These are phyloP conservation scores for Rhynchotus rufescens DNA, from an alignment of 2,797 vertebrate genomes.

Conservation along the genomic window DNA sequence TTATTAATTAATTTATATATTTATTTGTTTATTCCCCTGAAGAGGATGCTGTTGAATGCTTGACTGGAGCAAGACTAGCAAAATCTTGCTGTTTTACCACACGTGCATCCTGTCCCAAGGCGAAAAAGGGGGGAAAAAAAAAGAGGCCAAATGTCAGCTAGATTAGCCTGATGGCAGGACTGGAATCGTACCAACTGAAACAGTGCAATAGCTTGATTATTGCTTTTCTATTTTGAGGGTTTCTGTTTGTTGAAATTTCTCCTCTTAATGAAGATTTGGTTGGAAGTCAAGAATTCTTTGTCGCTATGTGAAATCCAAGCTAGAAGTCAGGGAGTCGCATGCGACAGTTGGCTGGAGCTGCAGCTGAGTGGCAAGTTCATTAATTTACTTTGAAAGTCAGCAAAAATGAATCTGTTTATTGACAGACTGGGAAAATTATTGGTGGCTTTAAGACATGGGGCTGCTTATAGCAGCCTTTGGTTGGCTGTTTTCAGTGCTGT, in stretches of 20 bases:
- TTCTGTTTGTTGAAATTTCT: constrained; percentile 37
- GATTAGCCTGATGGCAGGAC: constrained; percentile 5
- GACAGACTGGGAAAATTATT: not conserved
- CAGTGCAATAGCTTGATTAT: not conserved
- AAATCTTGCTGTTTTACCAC: constrained; percentile 25
- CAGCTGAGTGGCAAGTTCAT: constrained; percentile 50
- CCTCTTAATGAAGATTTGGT: constrained; percentile 15
- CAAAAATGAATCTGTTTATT: constrained; percentile 29
- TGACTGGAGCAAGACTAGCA: not conserved
- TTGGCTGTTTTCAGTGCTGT: not conserved
- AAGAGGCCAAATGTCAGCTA: constrained; percentile 1
- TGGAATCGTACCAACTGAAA: not conserved
- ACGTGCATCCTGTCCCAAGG: not conserved
- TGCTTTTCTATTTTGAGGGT: constrained; percentile 11
- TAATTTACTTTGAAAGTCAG: constrained; percentile 43
- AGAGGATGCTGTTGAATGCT: not conserved
- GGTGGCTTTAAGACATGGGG: not conserved
- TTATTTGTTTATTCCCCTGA: not conserved
- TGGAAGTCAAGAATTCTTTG: constrained; percentile 29
- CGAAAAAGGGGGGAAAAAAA: not conserved
- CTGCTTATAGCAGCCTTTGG: not conserved
- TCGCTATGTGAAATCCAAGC: not conserved
- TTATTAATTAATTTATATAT: no score
- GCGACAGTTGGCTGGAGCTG: not conserved
- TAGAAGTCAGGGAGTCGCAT: constrained; percentile 6